Conservation (phyloP, 53 echinoderm and acorn worm genomes). For the Pentamera pediparva region DNA sequence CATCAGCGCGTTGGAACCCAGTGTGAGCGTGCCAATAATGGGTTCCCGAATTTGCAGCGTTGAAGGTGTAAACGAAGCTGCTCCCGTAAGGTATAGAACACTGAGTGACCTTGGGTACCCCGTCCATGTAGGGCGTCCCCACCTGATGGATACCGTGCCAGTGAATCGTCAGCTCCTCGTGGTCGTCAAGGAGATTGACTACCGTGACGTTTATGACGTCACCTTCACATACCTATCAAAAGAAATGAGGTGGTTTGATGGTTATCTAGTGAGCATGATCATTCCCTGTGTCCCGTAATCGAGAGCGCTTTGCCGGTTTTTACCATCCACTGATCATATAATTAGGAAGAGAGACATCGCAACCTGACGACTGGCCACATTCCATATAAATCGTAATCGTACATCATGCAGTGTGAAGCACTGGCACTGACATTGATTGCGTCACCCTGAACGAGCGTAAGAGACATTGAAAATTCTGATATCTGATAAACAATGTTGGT, state of each 20-base stretch:
- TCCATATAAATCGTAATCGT: no score
- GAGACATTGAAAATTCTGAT: no score
- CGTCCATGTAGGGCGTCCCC: constrained; percentile 68
- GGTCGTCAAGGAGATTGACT: constrained; percentile 37
- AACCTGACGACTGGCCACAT: neutral
- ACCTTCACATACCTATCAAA: constrained; percentile 51
- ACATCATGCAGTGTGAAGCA: no score
- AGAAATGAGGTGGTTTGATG: neutral
- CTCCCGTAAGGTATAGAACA: constrained; percentile 54
- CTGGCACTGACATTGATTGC: no score
- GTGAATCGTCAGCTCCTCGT: constrained; percentile 55
- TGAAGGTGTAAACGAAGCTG: constrained; percentile 43
- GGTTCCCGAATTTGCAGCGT: constrained; percentile 19
- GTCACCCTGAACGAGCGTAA: no score
- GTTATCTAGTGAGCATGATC: neutral
- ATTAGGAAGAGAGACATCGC: neutral
- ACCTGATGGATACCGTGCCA: constrained; percentile 67
- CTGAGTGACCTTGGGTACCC: constrained; percentile 59
- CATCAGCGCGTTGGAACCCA: constrained; percentile 88
- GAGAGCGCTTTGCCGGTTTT: neutral
- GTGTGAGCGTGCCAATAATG: constrained; percentile 90
- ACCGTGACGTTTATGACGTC: constrained; percentile 53
- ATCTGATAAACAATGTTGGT: no score
- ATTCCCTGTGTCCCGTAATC: neutral
- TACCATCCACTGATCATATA: neutral